These are phyloP conservation scores for Drosophila triauraria DNA, from an alignment of 1,140 invertebrate species.

Conservation along the genomic window DNA sequence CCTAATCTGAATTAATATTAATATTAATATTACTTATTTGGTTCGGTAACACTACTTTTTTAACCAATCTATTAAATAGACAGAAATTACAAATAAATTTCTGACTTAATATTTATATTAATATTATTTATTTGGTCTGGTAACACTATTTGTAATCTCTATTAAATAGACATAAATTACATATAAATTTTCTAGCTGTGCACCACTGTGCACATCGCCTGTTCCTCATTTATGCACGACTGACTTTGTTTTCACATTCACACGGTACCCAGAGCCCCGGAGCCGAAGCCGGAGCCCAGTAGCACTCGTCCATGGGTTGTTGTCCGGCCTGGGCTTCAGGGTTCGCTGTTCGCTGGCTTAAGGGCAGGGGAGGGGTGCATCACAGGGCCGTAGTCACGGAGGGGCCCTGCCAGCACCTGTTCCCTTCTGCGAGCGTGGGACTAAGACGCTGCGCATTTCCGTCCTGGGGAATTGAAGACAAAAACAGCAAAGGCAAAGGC, in stretches of 20 bases:
- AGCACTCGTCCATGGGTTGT: conserved; percentile 55
- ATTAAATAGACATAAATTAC: no score
- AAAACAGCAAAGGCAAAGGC: conserved; percentile 4
- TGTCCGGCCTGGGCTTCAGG: conserved; percentile 56
- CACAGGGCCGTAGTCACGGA: conserved; percentile 60
- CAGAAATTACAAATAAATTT: no score
- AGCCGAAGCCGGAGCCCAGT: conserved; percentile 58
- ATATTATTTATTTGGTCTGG: no score
- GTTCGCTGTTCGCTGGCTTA: conserved; percentile 2
- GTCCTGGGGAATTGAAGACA: conserved; percentile 59
- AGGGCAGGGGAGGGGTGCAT: conserved; percentile 6
- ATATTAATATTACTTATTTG: no score
- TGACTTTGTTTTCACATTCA: conserved; percentile 83
- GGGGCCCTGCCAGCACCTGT: conserved; percentile 66
- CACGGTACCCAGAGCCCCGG: conserved; percentile 69
- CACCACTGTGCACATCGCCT: conserved; percentile 65
- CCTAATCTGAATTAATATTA: no score
- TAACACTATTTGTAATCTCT: no score
- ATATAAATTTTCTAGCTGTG: no score
- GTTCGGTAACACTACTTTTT: no score
- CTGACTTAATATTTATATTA: no score
- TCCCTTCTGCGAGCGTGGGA: conserved; percentile 48
- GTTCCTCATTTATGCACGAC: conserved; percentile 81
- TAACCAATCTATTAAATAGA: no score
- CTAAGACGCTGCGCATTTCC: conserved; percentile 78